Evolutionary conservation across 2,113 vertebrate species (phyloP).

Genomic region (Zingel zingel): DNA sequence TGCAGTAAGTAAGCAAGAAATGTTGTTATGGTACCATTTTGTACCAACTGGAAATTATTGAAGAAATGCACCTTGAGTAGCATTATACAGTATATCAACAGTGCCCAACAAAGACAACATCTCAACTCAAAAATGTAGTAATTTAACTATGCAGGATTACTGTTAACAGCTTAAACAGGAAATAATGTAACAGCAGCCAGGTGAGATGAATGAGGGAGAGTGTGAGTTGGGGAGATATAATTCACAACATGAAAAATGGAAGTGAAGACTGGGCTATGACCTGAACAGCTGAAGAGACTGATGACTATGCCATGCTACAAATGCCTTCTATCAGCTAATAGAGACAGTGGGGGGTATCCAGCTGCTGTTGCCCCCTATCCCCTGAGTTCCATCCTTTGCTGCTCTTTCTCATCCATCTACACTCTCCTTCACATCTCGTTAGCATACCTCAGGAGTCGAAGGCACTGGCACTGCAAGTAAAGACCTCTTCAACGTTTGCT

Average conservation of each 20-base stretch:
- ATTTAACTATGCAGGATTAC: neutral
- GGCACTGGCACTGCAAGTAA: slow-evolving; percentile 30
- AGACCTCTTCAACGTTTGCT: slow-evolving; percentile 31
- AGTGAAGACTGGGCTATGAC: slow-evolving; percentile 77
- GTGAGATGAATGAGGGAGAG: slow-evolving; percentile 18
- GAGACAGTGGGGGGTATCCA: slow-evolving; percentile 64
- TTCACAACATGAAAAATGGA: slow-evolving; percentile 61
- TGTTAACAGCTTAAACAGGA: slow-evolving; percentile 7
- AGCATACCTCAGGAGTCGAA: slow-evolving; percentile 53
- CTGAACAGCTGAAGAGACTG: slow-evolving; percentile 83
- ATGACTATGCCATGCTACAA: slow-evolving; percentile 79
- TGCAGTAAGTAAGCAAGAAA: neutral
- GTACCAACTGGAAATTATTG: neutral
- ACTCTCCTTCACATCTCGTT: slow-evolving; percentile 59
- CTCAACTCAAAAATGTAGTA: neutral
- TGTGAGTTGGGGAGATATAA: slow-evolving; percentile 5
- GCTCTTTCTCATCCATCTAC: slow-evolving; percentile 66
- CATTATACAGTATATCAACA: neutral
- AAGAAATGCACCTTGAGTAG: neutral
- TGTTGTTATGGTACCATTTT: neutral
- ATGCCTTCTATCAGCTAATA: slow-evolving; percentile 77
- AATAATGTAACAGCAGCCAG: slow-evolving; percentile 24
- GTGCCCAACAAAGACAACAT: neutral
- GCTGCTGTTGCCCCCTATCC: slow-evolving; percentile 43
- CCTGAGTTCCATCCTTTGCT: slow-evolving; percentile 57